These are phyloP conservation scores for Hofmannophila pseudospretella DNA, from an alignment of 2,888 invertebrate genomes.

Conservation along the genomic window DNA sequence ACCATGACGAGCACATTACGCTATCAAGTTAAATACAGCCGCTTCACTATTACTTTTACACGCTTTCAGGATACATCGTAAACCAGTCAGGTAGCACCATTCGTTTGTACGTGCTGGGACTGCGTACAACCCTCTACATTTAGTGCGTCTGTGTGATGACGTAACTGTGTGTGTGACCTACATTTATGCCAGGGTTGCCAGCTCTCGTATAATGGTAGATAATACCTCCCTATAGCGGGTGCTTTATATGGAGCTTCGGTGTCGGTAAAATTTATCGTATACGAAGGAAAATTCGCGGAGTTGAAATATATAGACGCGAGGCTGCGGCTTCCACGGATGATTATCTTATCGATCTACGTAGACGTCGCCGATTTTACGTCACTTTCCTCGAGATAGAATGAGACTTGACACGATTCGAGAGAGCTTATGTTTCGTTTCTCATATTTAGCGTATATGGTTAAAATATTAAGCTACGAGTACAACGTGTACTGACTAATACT, in stretches of 20 bases:
- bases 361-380: conserved; percentile 3
- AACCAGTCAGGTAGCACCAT: conserved; percentile 39
- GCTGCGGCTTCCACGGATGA: conserved; percentile 7
- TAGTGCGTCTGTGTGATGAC: conserved; percentile 26
- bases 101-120: conserved; percentile 11
- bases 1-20: conserved; percentile 26
- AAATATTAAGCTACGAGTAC: too few relatives aligned
- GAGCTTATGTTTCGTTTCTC: too few relatives aligned
- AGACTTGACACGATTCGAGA: neutral
- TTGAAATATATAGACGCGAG: conserved; percentile 10
- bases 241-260: conserved; percentile 33
- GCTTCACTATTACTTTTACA: conserved; percentile 28
- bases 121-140: conserved; percentile 8
- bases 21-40: conserved; percentile 41
- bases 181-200: conserved; percentile 39
- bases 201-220: conserved; percentile 32
- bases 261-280: conserved; percentile 36
- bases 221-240: conserved; percentile 26
- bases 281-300: conserved; percentile 14
- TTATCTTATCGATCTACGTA: conserved; percentile 10
- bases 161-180: conserved; percentile 59
- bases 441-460: too few relatives aligned
- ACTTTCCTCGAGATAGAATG: neutral
- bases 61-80: conserved; percentile 28
- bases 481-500: too few relatives aligned